Conservation (phyloP, 2,888 invertebrate genomes). For the Acanthoscelides obtectus region DNA sequence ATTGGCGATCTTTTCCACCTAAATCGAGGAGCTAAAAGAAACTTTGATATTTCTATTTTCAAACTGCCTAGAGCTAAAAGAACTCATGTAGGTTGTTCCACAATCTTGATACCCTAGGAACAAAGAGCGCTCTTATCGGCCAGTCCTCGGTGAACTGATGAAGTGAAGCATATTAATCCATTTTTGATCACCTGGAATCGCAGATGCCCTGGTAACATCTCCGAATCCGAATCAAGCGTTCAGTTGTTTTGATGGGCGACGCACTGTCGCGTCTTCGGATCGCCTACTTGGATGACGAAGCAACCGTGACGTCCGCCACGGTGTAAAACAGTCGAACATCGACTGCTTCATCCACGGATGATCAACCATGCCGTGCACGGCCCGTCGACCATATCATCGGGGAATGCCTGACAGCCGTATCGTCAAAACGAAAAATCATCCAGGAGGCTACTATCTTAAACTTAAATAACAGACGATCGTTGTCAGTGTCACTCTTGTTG, state of each 20-base stretch:
- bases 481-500: neutral
- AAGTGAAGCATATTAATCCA: too few relatives aligned
- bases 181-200: too few relatives aligned
- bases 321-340: neutral
- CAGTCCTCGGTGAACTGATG: too few relatives aligned
- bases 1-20: too few relatives aligned
- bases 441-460: neutral
- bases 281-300: neutral
- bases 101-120: too few relatives aligned
- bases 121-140: too few relatives aligned
- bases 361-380: neutral
- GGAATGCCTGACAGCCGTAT: neutral
- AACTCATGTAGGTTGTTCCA: too few relatives aligned
- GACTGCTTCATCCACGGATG: neutral
- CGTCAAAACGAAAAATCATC: neutral
- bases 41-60: too few relatives aligned
- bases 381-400: neutral
- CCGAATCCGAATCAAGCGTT: neutral
- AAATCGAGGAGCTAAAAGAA: too few relatives aligned
- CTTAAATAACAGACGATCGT: neutral
- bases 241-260: neutral
- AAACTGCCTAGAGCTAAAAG: too few relatives aligned
- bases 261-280: neutral
- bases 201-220: neutral
- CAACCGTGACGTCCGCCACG: neutral